Evolutionary conservation across 2,888 invertebrate genomes (phyloP).

Genomic region (Drosophila nigritarsus): DNA sequence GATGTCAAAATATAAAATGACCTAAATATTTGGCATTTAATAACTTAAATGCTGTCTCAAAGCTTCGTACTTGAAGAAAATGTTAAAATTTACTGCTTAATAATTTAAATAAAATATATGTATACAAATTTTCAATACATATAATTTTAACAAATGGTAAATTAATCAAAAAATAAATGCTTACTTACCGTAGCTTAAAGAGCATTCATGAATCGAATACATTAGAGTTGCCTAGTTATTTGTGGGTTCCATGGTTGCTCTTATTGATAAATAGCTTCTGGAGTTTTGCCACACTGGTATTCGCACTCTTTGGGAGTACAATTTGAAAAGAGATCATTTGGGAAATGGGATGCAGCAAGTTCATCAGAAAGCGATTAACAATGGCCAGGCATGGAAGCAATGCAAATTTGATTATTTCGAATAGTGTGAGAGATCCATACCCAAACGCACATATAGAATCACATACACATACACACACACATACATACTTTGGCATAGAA

Average conservation of each 20-base stretch:
- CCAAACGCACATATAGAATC: constrained; percentile 15
- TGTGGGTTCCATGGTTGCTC: constrained; percentile 1
- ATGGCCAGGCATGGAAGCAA: constrained; percentile 24
- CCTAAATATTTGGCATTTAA: neutral
- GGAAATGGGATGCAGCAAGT: constrained; percentile 32
- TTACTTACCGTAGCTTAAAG: neutral
- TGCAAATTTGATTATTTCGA: constrained; percentile 71
- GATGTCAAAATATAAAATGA: neutral
- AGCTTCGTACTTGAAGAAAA: neutral
- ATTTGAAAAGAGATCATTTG: constrained; percentile 24
- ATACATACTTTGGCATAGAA: neutral
- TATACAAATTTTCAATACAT: neutral
- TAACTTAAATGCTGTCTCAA: neutral
- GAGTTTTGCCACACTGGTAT: neutral
- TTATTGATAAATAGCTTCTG: constrained; percentile 2
- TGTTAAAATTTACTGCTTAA: neutral
- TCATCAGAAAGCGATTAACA: constrained; percentile 57
- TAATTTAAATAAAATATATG: neutral
- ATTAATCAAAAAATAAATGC: neutral
- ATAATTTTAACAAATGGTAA: neutral
- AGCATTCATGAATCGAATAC: constrained; percentile 1
- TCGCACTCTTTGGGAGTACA: neutral
- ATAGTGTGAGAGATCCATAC: constrained; percentile 31
- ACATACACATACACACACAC: constrained; percentile 1
- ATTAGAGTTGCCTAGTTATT: constrained; percentile 6